These are phyloP conservation scores for Toxotes chatareus DNA, from an alignment of 2,113 vertebrate species.

Conservation along the genomic window DNA sequence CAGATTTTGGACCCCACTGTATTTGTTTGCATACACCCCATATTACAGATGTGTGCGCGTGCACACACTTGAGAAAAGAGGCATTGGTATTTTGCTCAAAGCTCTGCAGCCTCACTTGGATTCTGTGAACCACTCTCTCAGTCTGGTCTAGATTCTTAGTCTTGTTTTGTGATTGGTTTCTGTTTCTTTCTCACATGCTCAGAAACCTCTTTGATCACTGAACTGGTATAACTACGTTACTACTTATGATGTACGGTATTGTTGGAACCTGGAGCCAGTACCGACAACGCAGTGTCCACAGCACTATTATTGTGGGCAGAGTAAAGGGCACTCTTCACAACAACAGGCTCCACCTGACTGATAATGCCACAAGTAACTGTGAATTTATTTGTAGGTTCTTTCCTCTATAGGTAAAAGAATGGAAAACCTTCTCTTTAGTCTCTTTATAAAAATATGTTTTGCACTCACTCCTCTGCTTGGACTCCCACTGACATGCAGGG, in stretches of 20 bases:
- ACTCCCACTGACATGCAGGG: conserved; percentile 2
- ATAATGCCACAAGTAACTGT: no score
- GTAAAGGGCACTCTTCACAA: no score
- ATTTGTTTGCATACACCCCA: neutral
- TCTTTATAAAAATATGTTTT: conserved; percentile 11
- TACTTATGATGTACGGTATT: no score
- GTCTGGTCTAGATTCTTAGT: no score
- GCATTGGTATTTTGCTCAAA: neutral
- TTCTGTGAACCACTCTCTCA: no score
- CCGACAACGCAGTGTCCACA: no score
- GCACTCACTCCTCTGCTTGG: neutral
- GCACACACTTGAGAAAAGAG: neutral
- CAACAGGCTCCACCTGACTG: no score
- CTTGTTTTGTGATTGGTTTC: neutral
- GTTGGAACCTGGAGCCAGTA: no score
- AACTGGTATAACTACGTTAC: no score
- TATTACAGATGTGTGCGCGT: neutral
- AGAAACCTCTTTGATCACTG: neutral
- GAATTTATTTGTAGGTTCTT: neutral
- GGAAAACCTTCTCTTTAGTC: neutral
- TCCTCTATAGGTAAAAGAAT: neutral
- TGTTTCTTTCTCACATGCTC: neutral
- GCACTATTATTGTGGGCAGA: no score
- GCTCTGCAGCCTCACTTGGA: no score
- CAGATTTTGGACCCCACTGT: neutral